Percentiles rank a stretch among this genome's conserved stretches.
phyloP scores from a whole-genome alignment of 1,140 invertebrate species.

The Lasioglossum baleicum region DNA sequence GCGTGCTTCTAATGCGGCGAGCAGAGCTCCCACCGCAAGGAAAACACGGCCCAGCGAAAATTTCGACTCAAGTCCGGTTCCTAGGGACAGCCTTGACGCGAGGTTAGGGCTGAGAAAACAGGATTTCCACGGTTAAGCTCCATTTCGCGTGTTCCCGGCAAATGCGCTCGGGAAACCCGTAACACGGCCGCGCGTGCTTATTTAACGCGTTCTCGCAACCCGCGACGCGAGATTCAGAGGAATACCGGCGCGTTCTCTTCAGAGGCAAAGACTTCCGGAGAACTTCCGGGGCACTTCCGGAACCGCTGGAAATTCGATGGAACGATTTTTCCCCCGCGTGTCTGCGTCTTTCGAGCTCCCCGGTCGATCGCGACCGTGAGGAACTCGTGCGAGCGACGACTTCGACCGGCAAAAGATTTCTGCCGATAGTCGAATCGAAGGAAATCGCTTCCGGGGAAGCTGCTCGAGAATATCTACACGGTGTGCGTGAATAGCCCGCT shows the following conservation, averaged over 20 bases:
- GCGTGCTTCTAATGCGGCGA: conserved; percentile 15
- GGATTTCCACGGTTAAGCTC: conserved; percentile 49
- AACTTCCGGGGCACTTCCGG: neutral
- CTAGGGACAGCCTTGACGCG: conserved; percentile 3
- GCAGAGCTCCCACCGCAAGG: neutral
- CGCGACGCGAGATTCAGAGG: conserved; percentile 21
- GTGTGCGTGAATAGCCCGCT: too few relatives aligned
- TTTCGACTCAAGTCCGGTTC: conserved; percentile 42
- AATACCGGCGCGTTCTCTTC: neutral
- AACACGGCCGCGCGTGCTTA: conserved; percentile 26
- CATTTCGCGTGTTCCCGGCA: too few relatives aligned
- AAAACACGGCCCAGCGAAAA: conserved; percentile 31
- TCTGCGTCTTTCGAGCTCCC: neutral
- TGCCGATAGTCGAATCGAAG: neutral
- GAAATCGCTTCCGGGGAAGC: too few relatives aligned
- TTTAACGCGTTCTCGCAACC: conserved; percentile 27
- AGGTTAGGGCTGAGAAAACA: conserved; percentile 52
- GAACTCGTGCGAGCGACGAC: neutral
- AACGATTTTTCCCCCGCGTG: neutral
- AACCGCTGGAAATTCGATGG: neutral
- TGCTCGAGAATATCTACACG: too few relatives aligned
- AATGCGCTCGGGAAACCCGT: too few relatives aligned
- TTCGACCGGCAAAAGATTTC: neutral
- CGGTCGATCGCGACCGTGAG: neutral
- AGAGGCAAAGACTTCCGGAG: too few relatives aligned